Evolutionary conservation across 2,797 vertebrate species (phyloP).

Genomic region (Podarcis siculus): DNA sequence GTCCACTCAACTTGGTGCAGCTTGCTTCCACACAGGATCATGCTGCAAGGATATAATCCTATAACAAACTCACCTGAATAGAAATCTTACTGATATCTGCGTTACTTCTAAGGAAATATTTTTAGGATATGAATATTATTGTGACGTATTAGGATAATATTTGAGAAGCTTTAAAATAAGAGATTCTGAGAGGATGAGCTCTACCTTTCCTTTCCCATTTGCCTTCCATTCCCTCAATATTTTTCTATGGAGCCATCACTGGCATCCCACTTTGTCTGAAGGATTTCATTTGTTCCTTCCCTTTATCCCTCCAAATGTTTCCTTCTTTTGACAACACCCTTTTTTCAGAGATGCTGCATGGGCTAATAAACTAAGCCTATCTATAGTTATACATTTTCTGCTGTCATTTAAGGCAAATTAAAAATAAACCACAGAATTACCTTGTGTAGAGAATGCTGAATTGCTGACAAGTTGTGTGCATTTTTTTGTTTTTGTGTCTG

Average conservation of each 20-base stretch:
- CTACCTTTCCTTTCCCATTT: background rate
- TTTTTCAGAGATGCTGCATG: background rate
- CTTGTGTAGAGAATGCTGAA: slow-evolving; percentile 13
- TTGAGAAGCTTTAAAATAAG: background rate
- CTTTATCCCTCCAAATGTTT: background rate
- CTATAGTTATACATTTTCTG: background rate
- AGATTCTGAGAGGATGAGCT: background rate
- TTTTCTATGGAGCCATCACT: background rate
- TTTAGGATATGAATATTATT: background rate
- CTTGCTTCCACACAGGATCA: too few species aligned
- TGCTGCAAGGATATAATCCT: too few species aligned
- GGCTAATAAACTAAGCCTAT: background rate
- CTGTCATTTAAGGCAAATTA: slow-evolving; percentile 2
- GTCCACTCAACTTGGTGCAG: too few species aligned
- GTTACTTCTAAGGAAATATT: background rate
- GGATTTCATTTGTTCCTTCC: background rate
- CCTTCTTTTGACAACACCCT: background rate
- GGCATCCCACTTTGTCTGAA: background rate
- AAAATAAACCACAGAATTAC: background rate
- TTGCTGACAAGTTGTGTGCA: background rate
- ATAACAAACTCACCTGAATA: background rate
- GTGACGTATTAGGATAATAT: background rate
- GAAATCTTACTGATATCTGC: background rate
- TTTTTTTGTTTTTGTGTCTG: background rate
- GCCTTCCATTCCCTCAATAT: background rate